phyloP scores from a whole-genome alignment of 2,797 vertebrate genomes.

The Channallabes apus region DNA sequence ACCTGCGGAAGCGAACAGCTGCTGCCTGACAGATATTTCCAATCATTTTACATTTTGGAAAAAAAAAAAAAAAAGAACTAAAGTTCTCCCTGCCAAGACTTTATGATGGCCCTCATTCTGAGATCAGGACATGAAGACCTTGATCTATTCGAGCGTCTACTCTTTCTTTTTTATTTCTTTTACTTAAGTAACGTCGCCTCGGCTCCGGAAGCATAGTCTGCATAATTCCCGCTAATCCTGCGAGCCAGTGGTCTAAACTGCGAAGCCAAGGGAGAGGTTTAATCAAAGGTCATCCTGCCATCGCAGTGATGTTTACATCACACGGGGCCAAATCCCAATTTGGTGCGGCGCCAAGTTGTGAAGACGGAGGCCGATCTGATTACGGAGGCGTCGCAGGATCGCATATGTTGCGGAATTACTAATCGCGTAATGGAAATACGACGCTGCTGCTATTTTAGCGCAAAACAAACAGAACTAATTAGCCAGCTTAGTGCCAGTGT shows the following conservation, averaged over 20 bases:
- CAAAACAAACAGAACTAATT: not conserved
- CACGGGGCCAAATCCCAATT: conserved; percentile 41
- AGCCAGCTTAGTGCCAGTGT: not conserved
- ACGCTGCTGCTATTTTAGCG: not conserved
- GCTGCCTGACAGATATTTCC: conserved; percentile 10
- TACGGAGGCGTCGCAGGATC: not conserved
- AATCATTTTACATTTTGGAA: no score
- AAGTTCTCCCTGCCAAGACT: conserved; percentile 8
- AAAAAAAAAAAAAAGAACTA: no score
- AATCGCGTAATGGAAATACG: conserved; percentile 13
- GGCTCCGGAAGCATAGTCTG: conserved; percentile 52
- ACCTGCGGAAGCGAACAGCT: conserved; percentile 23
- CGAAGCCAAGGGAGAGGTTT: conserved; percentile 49
- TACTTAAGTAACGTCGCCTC: not conserved
- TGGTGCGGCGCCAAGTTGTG: conserved; percentile 38
- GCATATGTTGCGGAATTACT: conserved; percentile 38
- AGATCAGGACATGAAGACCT: conserved; percentile 18
- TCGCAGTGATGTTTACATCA: conserved; percentile 56
- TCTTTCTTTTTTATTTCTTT: no score
- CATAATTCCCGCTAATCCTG: conserved; percentile 58
- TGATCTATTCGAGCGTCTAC: not conserved
- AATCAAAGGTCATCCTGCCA: conserved; percentile 56
- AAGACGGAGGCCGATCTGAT: conserved; percentile 9
- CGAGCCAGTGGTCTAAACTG: conserved; percentile 45
- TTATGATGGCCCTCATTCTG: conserved; percentile 16